Percentiles rank a stretch among this genome's conserved stretches.
phyloP scores from a whole-genome alignment of 2,113 vertebrate species.

The Emydura subglobosa region DNA sequence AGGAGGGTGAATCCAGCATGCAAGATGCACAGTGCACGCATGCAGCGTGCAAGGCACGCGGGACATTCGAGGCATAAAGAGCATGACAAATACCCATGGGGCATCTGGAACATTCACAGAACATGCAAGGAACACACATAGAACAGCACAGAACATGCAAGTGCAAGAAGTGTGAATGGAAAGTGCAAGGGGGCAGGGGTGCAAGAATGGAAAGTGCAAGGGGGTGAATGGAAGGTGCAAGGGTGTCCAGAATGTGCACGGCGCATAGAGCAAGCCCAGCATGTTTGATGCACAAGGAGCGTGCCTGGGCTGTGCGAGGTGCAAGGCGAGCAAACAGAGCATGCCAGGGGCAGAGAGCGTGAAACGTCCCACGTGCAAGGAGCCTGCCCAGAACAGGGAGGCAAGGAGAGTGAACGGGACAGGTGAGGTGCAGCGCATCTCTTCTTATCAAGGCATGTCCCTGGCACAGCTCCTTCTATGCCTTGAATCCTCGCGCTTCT shows the following conservation, averaged over 20 bases:
- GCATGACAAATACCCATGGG: accelerated
- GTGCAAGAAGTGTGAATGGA: too few species aligned
- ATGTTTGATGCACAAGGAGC: too few species aligned
- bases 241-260: too few species aligned
- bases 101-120: not conserved
- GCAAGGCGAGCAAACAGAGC: too few species aligned
- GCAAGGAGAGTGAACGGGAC: not conserved
- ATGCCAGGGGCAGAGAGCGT: not conserved
- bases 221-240: too few species aligned
- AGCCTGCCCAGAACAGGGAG: not conserved
- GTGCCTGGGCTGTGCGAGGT: too few species aligned
- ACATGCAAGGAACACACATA: not conserved
- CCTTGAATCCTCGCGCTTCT: not conserved
- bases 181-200: too few species aligned
- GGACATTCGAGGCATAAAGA: not conserved
- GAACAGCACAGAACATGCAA: not conserved
- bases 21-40: not conserved
- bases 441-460: too few species aligned
- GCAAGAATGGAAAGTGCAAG: too few species aligned
- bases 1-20: not conserved
- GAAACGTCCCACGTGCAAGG: not conserved
- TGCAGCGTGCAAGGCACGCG: not conserved
- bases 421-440: not conserved
- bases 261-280: too few species aligned
- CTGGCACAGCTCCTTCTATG: not conserved